phyloP scores from a whole-genome alignment of 2,113 vertebrate species.

The Campylorhamphus procurvoides region DNA sequence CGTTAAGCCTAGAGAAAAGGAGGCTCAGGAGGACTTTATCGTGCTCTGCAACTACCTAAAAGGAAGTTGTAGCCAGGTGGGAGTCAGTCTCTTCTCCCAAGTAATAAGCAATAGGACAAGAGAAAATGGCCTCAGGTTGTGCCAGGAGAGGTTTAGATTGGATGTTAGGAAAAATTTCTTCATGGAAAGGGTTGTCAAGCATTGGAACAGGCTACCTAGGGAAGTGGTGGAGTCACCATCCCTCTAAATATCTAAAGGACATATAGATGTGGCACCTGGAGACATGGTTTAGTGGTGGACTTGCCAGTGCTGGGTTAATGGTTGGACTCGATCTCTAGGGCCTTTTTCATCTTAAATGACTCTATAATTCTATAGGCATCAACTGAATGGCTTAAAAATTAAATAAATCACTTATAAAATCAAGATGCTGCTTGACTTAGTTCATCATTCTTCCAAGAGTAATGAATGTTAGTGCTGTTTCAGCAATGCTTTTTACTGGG shows the following conservation, averaged over 20 bases:
- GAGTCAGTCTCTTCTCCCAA: rapidly evolving
- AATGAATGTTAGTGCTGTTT: neutral
- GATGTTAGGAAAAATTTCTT: neutral
- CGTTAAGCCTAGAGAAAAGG: neutral
- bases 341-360: neutral
- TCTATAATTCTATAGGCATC: neutral
- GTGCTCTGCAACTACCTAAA: neutral
- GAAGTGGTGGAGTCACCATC: neutral
- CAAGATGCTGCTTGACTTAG: neutral
- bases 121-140: neutral
- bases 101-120: neutral
- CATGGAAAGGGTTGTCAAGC: neutral
- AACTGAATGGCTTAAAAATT: neutral
- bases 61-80: neutral
- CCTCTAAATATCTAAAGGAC: neutral
- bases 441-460: neutral
- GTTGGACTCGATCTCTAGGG: neutral
- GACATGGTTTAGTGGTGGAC: neutral
- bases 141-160: neutral
- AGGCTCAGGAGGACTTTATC: neutral
- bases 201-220: neutral
- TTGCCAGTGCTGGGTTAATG: neutral
- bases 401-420: neutral
- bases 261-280: neutral
- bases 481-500: neutral